Base-by-base conservation (phyloP, 2,113 vertebrate species). In the Dinomys branickii region DNA sequence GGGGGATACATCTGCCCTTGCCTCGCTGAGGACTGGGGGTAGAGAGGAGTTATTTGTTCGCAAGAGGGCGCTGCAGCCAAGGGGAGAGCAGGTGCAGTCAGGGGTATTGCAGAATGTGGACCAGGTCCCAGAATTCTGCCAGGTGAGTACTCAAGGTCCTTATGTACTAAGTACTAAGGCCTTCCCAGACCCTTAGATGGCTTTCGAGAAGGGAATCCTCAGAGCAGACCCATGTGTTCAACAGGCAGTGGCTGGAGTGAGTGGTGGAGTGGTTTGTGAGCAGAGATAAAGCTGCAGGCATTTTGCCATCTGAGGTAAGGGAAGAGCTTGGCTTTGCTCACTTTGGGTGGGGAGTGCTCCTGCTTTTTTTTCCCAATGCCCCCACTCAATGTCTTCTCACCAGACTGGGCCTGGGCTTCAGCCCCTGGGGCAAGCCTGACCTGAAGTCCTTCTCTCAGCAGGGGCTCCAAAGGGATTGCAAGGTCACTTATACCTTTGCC, bases 361-460 rank as follows among this genome's bases (percentile, higher is more conserved):
- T 35, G 11, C 41, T 41, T 41, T 77, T 90, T 41, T 28, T 28
- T 58, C 38, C 59, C 38, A 24, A 5, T 35, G 52, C 19, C 26
- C 12, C n/a, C 58, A 59, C 16, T n/a, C 30, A 59, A 22, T 77
- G 20, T 50, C 84, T 91, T 65, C 63, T 58, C 33, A 75, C 22
- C 14, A 75, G 41, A 26, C 3, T 63, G 50, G 52, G 58, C 88
- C 59, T 81, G 77, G 85, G 30, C 61, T 93, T 90, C 81, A 78
- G 87, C 59, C 90, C 92, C 96, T 97, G 90, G 92, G 96, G 93
- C 96, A 97, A 97, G 92, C 97, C 94, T 83, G 90, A 97, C 97
- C 97, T 98, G 95, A 96, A 97, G n/a, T 82, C 96, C 82, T 95
- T 33, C 52, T 86, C 14, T 89, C 71, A 78, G 69, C 28, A 81